Base-by-base conservation (phyloP, 2,888 invertebrate species). In the Nebria salina region DNA sequence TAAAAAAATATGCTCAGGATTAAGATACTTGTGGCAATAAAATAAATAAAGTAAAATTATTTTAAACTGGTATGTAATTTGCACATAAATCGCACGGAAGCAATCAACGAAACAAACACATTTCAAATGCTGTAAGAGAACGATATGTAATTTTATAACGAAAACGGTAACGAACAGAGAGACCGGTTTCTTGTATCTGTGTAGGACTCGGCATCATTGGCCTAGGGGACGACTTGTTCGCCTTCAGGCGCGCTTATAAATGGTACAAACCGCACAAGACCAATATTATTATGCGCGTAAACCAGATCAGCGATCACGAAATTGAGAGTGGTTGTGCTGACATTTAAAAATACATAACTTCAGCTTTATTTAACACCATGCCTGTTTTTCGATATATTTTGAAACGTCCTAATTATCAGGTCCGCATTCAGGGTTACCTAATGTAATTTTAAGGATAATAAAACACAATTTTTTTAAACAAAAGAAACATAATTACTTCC, bases 271-370 rank as follows among this genome's bases (percentile, higher is more conserved):
- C 34, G 54, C 64, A 34, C 72, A 13, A 54, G 54, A 34, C 54
- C 54, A 13, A 54, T 54, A 54, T 54, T 54, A 78, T 78, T 78
- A 78, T 73, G 78, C 13, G 7, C 78, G 72, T 73, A 73, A 73
- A 78, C 78, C 78, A 78, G 78, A 78, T 42, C 78, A 73, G 72
- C 72, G 78, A 78, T 42, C 78, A 78, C 72, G 78, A 78, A 76
- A 68, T 65, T 65, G 68, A 76, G 68, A 76, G 68, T 72, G 73
- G 78, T 68, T 73, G 20, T 64, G 73, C 66, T 78, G 78, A 78
- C 78, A 78, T 78, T 78, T 78, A 73, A 25, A 20, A 26, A 54
- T 11, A 73, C 15, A 65, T 65, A 76, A 78, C 78, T 78, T 78
- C 73, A 73, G 72, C 78, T 72, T 78, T 72, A 78, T 72, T 73